Evolutionary conservation across 1,140 invertebrate species (phyloP), one percentile per base, ranked within the genome.

Genomic region (Aleiodes sp.): DNA sequence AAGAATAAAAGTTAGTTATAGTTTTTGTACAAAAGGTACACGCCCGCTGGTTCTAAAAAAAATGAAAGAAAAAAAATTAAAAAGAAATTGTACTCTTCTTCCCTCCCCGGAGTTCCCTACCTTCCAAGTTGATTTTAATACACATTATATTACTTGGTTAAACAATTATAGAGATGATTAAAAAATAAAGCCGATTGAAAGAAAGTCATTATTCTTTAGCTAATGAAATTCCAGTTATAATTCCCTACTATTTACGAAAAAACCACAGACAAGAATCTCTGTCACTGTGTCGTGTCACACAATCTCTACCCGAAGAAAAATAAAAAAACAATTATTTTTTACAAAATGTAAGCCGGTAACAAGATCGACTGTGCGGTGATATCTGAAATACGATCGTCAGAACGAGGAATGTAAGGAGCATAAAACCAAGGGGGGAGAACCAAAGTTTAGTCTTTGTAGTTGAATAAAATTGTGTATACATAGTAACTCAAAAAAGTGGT

Each of bases 1-100:
- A 10, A 52, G 12, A 52, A 52, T 52, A 52, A 52, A 77, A 79
- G 75, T 74, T 82, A 81, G 72, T 78, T 78, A 79, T 83, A 79
- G 74, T 77, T 82, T 83, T 83, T 82, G 78, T 81, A 82, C 77
- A 82, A 82, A 81, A 41, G 73, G 68, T 80, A 77, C 73, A 75
- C 73, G 75, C 76, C 24, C 65, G 39, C 39, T 41, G 39, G 39
- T 41, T 41, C 39, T 41, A 41, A 41, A 41, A n/a, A n/a, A n/a
- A n/a, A n/a, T n/a, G n/a, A n/a, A n/a, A n/a, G n/a, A n/a, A n/a
- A n/a, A n/a, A n/a, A n/a, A n/a, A n/a, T n/a, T n/a, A n/a, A n/a
- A n/a, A n/a, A n/a, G n/a, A n/a, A 41, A 41, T n/a, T 41, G 39
- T 68, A 37, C 68, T 71, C 43, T 63, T 57, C 68, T 75, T 75